phyloP scores from a whole-genome alignment of 2,888 invertebrate genomes.

The Dicyrtomina minuta region DNA sequence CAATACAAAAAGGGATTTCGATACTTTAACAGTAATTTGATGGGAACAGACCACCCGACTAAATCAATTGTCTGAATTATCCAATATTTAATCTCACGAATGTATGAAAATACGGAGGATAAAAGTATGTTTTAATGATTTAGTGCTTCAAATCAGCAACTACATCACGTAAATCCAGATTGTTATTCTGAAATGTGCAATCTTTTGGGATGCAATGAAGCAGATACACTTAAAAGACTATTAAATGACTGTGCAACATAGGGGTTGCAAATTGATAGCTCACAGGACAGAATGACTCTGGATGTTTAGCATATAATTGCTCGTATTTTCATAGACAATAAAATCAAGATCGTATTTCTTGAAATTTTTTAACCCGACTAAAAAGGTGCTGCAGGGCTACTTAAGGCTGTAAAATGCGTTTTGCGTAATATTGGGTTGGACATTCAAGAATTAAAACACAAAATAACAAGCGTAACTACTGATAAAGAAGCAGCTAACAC shows the following conservation, averaged over 20 bases:
- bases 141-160: neutral
- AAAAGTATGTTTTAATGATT: neutral
- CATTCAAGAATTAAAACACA: neutral
- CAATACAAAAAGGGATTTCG: too few species aligned
- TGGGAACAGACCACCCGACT: too few species aligned
- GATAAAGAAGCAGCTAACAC: constrained; percentile 1
- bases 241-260: neutral
- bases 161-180: neutral
- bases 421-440: too few species aligned
- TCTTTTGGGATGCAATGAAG: neutral
- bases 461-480: constrained; percentile 9
- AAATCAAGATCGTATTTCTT: neutral
- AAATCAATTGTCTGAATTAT: too few species aligned
- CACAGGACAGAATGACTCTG: neutral
- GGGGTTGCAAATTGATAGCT: neutral
- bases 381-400: neutral
- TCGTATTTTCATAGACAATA: neutral
- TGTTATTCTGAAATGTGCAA: neutral
- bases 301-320: neutral
- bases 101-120: too few species aligned
- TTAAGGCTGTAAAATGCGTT: neutral
- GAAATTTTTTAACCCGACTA: neutral
- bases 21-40: too few species aligned
- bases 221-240: neutral
- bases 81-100: too few species aligned